These are phyloP conservation scores for Nomada lathburiana DNA, from an alignment of 2,888 invertebrate species.

Conservation along the genomic window DNA sequence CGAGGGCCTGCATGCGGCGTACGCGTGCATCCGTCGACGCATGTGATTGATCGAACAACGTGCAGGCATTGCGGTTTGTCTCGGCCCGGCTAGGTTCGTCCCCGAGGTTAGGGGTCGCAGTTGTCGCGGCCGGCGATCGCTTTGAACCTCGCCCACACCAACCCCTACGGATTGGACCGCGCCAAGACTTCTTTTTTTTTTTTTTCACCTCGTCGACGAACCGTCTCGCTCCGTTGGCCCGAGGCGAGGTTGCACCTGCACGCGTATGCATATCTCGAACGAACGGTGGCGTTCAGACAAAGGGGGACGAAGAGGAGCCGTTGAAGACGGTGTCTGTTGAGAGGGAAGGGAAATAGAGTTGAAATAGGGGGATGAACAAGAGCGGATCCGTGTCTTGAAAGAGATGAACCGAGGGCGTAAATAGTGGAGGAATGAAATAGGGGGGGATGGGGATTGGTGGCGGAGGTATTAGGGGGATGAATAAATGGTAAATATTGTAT, in stretches of 20 bases:
- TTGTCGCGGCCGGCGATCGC: conserved; percentile 53
- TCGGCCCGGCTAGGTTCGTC: conserved; percentile 41
- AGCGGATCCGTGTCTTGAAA: neutral
- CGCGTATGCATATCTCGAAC: conserved; percentile 16
- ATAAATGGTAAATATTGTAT: neutral
- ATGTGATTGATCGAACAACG: conserved; percentile 69
- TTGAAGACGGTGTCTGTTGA: neutral
- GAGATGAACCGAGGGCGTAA: neutral
- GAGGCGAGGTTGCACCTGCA: conserved; percentile 60
- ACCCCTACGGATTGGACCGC: neutral
- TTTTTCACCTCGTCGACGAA: conserved; percentile 52
- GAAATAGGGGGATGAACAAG: conserved; percentile 3
- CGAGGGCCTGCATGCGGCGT: conserved; percentile 22
- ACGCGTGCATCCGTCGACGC: conserved; percentile 49
- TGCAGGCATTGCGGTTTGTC: conserved; percentile 65
- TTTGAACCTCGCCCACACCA: conserved; percentile 43
- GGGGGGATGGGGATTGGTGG: neutral
- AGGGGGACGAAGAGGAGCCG: conserved; percentile 4
- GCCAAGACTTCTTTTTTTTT: conserved; percentile 27
- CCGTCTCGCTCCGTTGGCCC: conserved; percentile 59
- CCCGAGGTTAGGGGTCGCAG: conserved; percentile 50
- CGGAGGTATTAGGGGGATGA: neutral
- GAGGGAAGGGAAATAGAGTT: conserved; percentile 12
- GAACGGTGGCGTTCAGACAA: conserved; percentile 14
- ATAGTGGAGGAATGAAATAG: neutral